Conservation (phyloP, 2,797 vertebrate species). For the Miichthys miiuy region DNA sequence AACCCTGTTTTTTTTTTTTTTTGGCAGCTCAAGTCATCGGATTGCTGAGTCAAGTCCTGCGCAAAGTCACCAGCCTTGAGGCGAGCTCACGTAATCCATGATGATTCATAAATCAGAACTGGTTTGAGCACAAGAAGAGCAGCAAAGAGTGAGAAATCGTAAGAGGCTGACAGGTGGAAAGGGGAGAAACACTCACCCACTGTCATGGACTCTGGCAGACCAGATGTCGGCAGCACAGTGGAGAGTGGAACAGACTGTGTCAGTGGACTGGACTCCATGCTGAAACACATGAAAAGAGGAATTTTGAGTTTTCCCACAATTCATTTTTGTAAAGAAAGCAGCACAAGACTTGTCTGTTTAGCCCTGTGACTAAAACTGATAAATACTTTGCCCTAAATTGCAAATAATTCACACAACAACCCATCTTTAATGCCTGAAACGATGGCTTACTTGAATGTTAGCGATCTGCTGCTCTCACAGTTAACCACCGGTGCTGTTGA, state of each 20-base stretch:
- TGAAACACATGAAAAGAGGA: slow-evolving; percentile 64
- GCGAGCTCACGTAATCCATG: not conserved
- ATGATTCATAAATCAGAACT: slow-evolving; percentile 43
- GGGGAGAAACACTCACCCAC: slow-evolving; percentile 87
- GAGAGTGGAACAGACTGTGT: slow-evolving; percentile 78
- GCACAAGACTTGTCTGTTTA: not conserved
- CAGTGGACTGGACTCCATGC: slow-evolving; percentile 88
- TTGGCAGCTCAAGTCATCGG: not conserved
- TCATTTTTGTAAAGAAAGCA: not conserved
- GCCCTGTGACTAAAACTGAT: not conserved
- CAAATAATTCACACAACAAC: not conserved
- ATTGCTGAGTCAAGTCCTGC: not conserved
- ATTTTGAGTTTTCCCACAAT: not conserved
- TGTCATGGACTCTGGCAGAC: slow-evolving; percentile 94
- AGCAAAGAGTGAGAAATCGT: not conserved
- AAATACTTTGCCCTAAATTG: not conserved
- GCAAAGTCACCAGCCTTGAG: not conserved
- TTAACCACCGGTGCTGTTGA: slow-evolving; percentile 69
- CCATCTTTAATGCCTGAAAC: not conserved
- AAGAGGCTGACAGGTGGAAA: not conserved
- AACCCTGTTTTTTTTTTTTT: not conserved
- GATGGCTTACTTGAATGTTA: slow-evolving; percentile 86
- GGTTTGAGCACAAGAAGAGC: slow-evolving; percentile 33
- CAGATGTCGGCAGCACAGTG: slow-evolving; percentile 82
- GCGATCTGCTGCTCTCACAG: slow-evolving; percentile 79